Base-by-base conservation (phyloP, 2,113 vertebrate genomes). In the Tragelaphus buxtoni region DNA sequence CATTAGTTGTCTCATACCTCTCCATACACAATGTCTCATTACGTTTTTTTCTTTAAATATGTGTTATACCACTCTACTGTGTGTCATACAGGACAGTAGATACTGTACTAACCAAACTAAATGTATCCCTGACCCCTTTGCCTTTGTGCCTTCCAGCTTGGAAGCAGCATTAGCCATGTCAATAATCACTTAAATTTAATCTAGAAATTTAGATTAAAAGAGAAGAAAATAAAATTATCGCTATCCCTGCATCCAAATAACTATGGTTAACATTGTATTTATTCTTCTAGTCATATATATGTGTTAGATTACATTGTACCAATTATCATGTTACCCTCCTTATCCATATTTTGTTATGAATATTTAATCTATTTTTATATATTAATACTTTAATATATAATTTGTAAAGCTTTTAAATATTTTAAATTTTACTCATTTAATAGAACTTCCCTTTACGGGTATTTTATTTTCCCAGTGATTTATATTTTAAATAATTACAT, bases 401-500 rank as follows among this genome's bases (percentile, higher is more conserved):
- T 49, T 63, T 76, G 7, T 53, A 77, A 56, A 82, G 7, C 4
- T 94, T 91, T 81, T 39, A 74, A 82, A 81, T 72, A 55, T 61
- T 80, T n/a, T 61, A 7, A 86, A 7, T 35, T 96, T 69, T 58
- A 49, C 30, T 82, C 86, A 53, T 72, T 86, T 88, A 91, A 65
- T 10, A 60, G 82, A 85, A 60, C 45, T 26, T 83, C n/a, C 56
- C 39, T 69, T 69, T 83, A 83, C 0, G 5, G 2, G 6, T 83
- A 88, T 51, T 90, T 56, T 83, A 58, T 79, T 83, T 82, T 74
- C 45, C 10, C 39, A 81, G 4, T 89, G 69, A 55, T 82, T 83
- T 65, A 88, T 83, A 39, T 65, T 96, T 93, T 77, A 92, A 88
- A 88, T 20, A 79, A 92, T 53, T 90, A 90, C 45, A 12, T 93